phyloP scores from a whole-genome alignment of 2,888 invertebrate species.

The Acrobasis consociella region DNA sequence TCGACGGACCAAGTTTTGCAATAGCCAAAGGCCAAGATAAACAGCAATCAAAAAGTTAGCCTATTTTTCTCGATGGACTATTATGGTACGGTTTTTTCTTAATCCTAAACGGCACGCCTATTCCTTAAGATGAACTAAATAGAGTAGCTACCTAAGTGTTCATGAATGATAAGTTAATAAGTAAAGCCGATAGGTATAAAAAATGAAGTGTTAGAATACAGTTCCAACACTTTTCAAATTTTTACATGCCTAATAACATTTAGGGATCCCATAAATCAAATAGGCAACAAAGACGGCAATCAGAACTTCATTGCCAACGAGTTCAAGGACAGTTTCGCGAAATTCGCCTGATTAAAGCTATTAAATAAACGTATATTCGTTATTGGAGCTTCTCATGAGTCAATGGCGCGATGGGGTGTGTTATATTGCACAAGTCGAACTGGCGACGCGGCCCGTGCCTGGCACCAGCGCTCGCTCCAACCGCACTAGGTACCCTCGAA shows the following conservation, averaged over 20 bases:
- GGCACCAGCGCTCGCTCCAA: constrained; percentile 55
- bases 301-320: constrained; percentile 27
- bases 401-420: constrained; percentile 66
- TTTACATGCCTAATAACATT: background rate
- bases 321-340: constrained; percentile 69
- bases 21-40: too few species aligned
- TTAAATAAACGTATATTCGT: constrained; percentile 67
- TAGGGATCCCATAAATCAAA: constrained; percentile 17
- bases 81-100: too few species aligned
- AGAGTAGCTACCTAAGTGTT: too few species aligned
- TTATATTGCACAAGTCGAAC: constrained; percentile 66
- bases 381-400: constrained; percentile 67
- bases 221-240: too few species aligned
- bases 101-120: too few species aligned
- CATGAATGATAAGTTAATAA: too few species aligned
- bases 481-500: constrained; percentile 49
- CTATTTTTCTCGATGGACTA: too few species aligned
- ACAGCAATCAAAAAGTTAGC: too few species aligned
- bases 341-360: constrained; percentile 75
- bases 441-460: constrained; percentile 57
- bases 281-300: constrained; percentile 37
- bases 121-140: too few species aligned
- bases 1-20: too few species aligned
- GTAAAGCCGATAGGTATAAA: too few species aligned
- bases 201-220: too few species aligned